Percentiles rank a stretch among this genome's conserved stretches.
phyloP scores from a whole-genome alignment of 2,797 vertebrate species.

The Stomatorhinus walkeri region DNA sequence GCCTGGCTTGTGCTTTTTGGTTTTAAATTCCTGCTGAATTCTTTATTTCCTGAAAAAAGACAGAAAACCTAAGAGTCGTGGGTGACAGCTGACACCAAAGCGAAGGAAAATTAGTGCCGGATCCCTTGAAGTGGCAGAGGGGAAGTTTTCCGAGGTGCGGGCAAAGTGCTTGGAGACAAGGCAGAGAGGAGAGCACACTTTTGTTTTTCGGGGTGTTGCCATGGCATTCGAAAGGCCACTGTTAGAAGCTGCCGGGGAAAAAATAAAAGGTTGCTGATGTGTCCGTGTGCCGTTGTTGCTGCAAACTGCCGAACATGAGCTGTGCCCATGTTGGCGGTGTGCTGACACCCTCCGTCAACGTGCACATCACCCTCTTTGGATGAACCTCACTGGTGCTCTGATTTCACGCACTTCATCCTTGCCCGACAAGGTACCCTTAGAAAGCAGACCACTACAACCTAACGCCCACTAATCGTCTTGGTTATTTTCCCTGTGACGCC shows the following conservation, averaged over 20 bases:
- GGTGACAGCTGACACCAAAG: slow-evolving; percentile 13
- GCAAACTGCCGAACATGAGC: neutral
- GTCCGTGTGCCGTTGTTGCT: neutral
- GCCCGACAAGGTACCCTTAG: neutral
- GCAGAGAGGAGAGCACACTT: neutral
- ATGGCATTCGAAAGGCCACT: neutral
- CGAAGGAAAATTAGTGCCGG: neutral
- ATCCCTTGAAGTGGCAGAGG: slow-evolving; percentile 5
- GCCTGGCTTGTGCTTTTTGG: neutral
- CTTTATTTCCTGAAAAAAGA: slow-evolving; percentile 15
- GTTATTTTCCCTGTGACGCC: neutral
- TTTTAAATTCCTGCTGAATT: slow-evolving; percentile 20
- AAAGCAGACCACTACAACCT: neutral
- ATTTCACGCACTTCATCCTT: neutral
- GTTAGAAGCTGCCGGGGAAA: neutral
- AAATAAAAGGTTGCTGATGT: neutral
- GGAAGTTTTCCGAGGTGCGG: neutral
- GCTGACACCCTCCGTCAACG: neutral
- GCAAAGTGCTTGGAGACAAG: neutral
- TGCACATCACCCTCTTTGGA: neutral
- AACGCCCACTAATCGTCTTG: neutral
- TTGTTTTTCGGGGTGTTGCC: neutral
- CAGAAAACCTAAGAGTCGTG: neutral
- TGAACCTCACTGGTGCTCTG: neutral
- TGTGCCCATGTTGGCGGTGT: neutral